Conservation (phyloP, 2,797 vertebrate species). For the Lagothrix lagotricha region DNA sequence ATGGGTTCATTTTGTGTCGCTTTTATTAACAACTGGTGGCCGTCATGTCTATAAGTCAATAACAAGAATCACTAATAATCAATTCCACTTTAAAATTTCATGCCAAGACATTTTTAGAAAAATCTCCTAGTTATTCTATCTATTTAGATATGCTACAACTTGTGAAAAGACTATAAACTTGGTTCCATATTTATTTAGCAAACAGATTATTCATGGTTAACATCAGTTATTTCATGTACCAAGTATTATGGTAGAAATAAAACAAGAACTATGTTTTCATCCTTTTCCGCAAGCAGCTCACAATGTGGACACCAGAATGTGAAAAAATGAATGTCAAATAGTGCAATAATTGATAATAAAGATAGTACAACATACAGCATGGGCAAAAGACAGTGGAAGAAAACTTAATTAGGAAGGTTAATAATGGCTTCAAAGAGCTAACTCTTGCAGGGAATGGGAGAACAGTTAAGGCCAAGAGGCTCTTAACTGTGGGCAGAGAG, state of each 20-base stretch:
- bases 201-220: neutral
- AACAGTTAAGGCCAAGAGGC: neutral
- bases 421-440: neutral
- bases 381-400: neutral
- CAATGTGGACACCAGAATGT: neutral
- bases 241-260: neutral
- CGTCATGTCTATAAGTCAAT: neutral
- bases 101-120: neutral
- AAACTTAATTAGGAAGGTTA: neutral
- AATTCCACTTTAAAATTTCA: constrained; percentile 26
- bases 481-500: neutral
- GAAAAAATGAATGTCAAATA: neutral
- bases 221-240: neutral
- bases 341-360: neutral
- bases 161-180: neutral
- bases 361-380: neutral
- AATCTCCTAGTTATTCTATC: neutral
- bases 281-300: neutral
- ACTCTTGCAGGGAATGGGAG: neutral
- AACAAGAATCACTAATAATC: neutral
- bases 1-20: neutral
- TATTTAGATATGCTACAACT: neutral
- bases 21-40: neutral
- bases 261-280: neutral
- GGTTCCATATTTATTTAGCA: neutral